Evolutionary conservation across 2,797 vertebrate genomes (phyloP).

Genomic region (Melanogrammus aeglefinus): DNA sequence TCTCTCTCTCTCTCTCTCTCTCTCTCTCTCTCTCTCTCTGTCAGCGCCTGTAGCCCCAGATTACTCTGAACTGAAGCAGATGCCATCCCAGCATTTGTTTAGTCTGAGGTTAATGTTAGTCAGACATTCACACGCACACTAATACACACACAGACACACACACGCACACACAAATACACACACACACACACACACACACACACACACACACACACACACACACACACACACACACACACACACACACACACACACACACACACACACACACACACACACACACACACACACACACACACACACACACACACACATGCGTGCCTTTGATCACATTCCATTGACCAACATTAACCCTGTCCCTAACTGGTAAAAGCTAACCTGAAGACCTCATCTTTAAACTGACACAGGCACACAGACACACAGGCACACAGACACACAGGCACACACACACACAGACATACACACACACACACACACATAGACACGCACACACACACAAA

Average conservation of each 20-base stretch:
- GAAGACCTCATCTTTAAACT: slow-evolving; percentile 8
- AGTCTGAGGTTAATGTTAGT: slow-evolving; percentile 70
- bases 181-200: slow-evolving; percentile 37
- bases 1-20: background rate
- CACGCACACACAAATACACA: slow-evolving; percentile 17
- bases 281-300: slow-evolving; percentile 8
- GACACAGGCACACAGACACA: slow-evolving; percentile 46
- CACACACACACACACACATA: slow-evolving; percentile 30
- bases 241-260: slow-evolving; percentile 6
- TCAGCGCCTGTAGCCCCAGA: slow-evolving; percentile 50
- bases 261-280: slow-evolving; percentile 11
- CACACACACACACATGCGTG: slow-evolving; percentile 41
- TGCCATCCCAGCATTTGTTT: slow-evolving; percentile 69
- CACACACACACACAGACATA: slow-evolving; percentile 55
- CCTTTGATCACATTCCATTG: slow-evolving; percentile 36
- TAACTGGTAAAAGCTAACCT: slow-evolving; percentile 36
- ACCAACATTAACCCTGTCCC: slow-evolving; percentile 20
- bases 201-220: slow-evolving; percentile 10
- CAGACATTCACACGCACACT: slow-evolving; percentile 39
- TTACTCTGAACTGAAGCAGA: slow-evolving; percentile 56
- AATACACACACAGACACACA: slow-evolving; percentile 1
- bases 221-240: slow-evolving; percentile 41
- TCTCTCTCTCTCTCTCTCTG: background rate
- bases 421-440: slow-evolving; percentile 50
- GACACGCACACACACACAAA: slow-evolving; percentile 4